Conservation (phyloP, 2,888 invertebrate species). For the Meteorus colon region DNA sequence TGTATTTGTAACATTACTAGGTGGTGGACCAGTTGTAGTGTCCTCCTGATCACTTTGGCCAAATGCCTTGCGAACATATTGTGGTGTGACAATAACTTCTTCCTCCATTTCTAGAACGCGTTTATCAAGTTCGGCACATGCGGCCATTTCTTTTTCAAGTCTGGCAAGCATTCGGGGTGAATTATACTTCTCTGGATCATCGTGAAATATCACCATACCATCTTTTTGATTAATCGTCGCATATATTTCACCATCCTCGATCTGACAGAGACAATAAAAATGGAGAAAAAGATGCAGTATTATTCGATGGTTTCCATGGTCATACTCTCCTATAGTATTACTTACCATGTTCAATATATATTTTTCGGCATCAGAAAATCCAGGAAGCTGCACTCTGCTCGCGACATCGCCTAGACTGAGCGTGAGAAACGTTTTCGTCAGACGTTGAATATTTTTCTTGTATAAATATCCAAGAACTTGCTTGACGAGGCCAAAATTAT, state of each 20-base stretch:
- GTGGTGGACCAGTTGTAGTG: constrained; percentile 64
- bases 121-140: constrained; percentile 91
- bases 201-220: constrained; percentile 97
- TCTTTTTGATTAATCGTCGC: constrained; percentile 98
- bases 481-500: constrained; percentile 84
- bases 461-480: constrained; percentile 92
- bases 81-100: constrained; percentile 93
- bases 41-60: constrained; percentile 72
- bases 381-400: constrained; percentile 88
- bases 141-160: constrained; percentile 89
- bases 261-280: constrained; percentile 75
- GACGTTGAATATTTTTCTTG: constrained; percentile 96
- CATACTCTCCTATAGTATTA: not conserved
- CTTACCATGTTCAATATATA: constrained; percentile 96
- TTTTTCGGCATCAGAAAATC: constrained; percentile 91
- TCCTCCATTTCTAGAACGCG: constrained; percentile 95
- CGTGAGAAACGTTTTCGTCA: constrained; percentile 95
- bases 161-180: constrained; percentile 90
- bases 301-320: too few species aligned
- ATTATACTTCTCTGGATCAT: constrained; percentile 96
- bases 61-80: constrained; percentile 79
- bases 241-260: constrained; percentile 97
- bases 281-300: not conserved
- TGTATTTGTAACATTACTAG: constrained; percentile 66
- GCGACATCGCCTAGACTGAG: constrained; percentile 92